A percentile compares a stretch with the other conserved stretches of the same genome.
These are phyloP conservation scores for Argynnis bischoffii DNA, from an alignment of 2,888 invertebrate species.

Conservation along the genomic window DNA sequence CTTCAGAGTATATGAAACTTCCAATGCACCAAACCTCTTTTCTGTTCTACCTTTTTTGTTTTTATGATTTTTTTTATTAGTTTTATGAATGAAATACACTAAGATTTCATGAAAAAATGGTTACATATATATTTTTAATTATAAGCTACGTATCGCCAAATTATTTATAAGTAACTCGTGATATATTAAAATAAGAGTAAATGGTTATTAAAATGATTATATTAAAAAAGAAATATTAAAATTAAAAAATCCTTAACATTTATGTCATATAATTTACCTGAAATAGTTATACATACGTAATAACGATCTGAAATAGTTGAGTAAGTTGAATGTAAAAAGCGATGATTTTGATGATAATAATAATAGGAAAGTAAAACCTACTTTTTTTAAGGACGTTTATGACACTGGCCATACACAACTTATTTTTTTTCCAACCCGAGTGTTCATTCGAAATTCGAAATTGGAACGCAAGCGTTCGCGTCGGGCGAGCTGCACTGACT, in stretches of 20 bases:
- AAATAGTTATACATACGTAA: too few relatives aligned
- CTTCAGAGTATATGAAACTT: conserved; percentile 50
- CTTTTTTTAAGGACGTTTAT: conserved; percentile 35
- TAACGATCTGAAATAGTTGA: too few relatives aligned
- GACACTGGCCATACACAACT: conserved; percentile 40
- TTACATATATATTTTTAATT: not conserved
- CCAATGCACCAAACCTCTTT: conserved; percentile 47
- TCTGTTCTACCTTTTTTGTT: not conserved
- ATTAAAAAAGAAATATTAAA: too few relatives aligned
- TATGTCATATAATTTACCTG: too few relatives aligned
- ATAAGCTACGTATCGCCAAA: too few relatives aligned
- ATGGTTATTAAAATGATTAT: too few relatives aligned
- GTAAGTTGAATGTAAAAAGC: too few relatives aligned
- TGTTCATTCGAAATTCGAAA: conserved; percentile 48
- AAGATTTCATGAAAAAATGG: not conserved
- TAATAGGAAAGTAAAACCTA: conserved; percentile 33
- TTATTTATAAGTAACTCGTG: too few relatives aligned
- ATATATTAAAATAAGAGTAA: too few relatives aligned
- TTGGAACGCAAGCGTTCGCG: conserved; percentile 58
- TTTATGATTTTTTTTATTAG: conserved; percentile 7
- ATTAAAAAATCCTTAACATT: too few relatives aligned
- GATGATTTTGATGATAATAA: not conserved
- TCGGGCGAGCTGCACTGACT: conserved; percentile 63
- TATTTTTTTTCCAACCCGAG: conserved; percentile 37
- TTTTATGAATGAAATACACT: not conserved